Base-by-base conservation (phyloP, 2,113 vertebrate genomes). In the Oplegnathus fasciatus region DNA sequence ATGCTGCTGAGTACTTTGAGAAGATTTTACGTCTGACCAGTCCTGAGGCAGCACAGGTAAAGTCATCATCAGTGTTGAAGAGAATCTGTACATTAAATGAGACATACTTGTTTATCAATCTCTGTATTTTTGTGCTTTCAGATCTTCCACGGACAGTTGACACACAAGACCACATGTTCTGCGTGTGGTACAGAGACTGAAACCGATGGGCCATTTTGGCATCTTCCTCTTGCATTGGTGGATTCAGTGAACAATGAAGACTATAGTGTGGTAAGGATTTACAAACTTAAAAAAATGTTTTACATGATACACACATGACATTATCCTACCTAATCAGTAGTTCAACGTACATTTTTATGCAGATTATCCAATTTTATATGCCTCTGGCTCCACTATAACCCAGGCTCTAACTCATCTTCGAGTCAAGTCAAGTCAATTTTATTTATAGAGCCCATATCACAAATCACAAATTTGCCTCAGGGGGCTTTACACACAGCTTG, bases 1-100 rank as follows among this genome's bases (percentile, higher is more conserved):
- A 94, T 86, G 94, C 92, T 42, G 92, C 91, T 1, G 93, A 94
- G 67, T 94, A 89, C 70, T 93, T 88, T 82, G 85, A 93, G 83
- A 94, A 83, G 83, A 93, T 91, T n/a, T 66, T 94, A 65, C 80
- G 61, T 34, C 42, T 70, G 74, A 65, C 75, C 28, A 82, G 73
- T 30, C 20, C 26, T 40, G 42, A 46, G 5, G 73, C 72, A 6
- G 90, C 89, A 1, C 0, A 91, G 89, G 94, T 88, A 61, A n/a
- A 46, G 2, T 46, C 26, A n/a, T 58, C 5, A 60, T 18, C 9
- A 20, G 40, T 6, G 32, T n/a, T 1, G 4, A 42, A 68, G 24
- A 9, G 2, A 60, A 40, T 52, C 11, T 28, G 3, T 5, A 13
- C 0, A 1, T 66, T 11, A 1, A 61, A 17, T 44, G 1, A 60